Evolutionary conservation across 2,113 vertebrate species (phyloP).

Genomic region (Symphodus melops): DNA sequence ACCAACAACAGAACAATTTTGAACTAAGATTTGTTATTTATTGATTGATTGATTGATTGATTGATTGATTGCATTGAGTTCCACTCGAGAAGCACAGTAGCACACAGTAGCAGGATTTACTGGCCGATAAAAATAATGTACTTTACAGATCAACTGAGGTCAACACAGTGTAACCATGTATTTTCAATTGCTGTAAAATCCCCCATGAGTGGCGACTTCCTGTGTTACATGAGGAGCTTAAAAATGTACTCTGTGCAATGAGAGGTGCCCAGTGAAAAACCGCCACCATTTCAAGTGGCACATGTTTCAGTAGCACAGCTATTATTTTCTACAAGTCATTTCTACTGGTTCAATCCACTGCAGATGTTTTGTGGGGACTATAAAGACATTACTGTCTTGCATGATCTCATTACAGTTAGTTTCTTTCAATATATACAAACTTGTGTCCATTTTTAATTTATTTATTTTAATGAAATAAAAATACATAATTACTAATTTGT

Average conservation of each 20-base stretch:
- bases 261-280: slow-evolving; percentile 54
- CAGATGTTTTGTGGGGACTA: slow-evolving; percentile 67
- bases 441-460: slow-evolving; percentile 81
- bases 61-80: slow-evolving; percentile 22
- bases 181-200: slow-evolving; percentile 49
- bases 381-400: slow-evolving; percentile 76
- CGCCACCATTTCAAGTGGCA: slow-evolving; percentile 67
- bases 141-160: slow-evolving; percentile 31
- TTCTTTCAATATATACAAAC: slow-evolving; percentile 80
- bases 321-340: slow-evolving; percentile 77
- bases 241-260: slow-evolving; percentile 53
- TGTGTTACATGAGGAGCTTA: slow-evolving; percentile 56
- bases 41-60: too few species aligned
- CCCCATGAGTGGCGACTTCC: slow-evolving; percentile 37
- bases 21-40: slow-evolving; percentile 11
- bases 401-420: slow-evolving; percentile 80
- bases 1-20: slow-evolving; percentile 14
- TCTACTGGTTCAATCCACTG: slow-evolving; percentile 71
- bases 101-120: slow-evolving; percentile 61
- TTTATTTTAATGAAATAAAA: slow-evolving; percentile 83
- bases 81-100: slow-evolving; percentile 33
- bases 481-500: slow-evolving; percentile 78
- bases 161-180: slow-evolving; percentile 34
- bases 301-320: slow-evolving; percentile 78
- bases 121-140: slow-evolving; percentile 30